Conservation (phyloP, 2,888 invertebrate species). For the Biston betularia region DNA sequence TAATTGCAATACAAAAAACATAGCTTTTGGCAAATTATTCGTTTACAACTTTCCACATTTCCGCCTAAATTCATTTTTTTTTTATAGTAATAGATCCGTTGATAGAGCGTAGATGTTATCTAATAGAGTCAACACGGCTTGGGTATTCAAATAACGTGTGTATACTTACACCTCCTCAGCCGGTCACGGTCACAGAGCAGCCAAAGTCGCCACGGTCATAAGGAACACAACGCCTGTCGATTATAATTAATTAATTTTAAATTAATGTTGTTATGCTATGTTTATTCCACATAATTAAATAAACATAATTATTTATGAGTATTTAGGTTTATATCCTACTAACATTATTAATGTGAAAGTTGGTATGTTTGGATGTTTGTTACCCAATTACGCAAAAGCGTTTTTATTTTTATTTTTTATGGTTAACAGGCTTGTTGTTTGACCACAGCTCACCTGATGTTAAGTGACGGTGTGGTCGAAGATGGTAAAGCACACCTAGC, state of each 20-base stretch:
- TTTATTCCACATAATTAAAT: conserved; percentile 13
- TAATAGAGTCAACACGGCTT: conserved; percentile 33
- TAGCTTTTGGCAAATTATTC: no score
- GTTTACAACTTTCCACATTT: no score
- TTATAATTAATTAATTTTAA: conserved; percentile 43
- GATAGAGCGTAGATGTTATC: conserved; percentile 13
- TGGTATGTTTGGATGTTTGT: no score
- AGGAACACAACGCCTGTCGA: conserved; percentile 49
- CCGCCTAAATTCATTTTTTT: no score
- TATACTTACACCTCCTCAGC: conserved; percentile 41
- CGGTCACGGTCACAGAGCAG: conserved; percentile 47
- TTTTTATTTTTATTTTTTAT: no score
- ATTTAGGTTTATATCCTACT: neutral
- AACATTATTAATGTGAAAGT: no score
- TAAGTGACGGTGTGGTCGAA: no score
- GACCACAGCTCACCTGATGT: no score
- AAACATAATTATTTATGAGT: conserved; percentile 2
- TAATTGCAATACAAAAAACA: no score
- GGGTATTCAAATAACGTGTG: conserved; percentile 30
- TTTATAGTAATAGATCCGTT: neutral
- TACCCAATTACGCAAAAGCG: no score
- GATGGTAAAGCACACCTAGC: no score
- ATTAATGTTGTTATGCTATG: conserved; percentile 25
- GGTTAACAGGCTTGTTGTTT: no score
- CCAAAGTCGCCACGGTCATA: conserved; percentile 52